Evolutionary conservation across 2,888 invertebrate species (phyloP).

Genomic region (Podotricha telesiphe): DNA sequence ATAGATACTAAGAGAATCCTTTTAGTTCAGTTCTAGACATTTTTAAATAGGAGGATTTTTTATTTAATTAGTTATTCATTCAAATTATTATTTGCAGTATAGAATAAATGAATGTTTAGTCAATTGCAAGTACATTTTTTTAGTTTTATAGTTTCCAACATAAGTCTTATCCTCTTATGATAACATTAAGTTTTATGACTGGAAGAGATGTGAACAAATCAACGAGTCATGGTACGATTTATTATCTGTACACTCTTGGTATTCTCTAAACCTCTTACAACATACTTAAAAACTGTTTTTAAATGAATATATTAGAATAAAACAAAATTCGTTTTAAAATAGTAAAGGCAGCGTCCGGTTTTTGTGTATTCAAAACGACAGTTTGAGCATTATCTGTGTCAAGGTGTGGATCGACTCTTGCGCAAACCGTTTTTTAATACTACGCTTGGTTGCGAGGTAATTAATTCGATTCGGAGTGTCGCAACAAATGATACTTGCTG

Average conservation of each 20-base stretch:
- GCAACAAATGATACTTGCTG: constrained; percentile 73
- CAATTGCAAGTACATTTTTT: no score
- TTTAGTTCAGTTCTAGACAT: no score
- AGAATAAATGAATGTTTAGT: no score
- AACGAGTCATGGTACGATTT: not conserved
- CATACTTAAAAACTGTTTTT: constrained; percentile 14
- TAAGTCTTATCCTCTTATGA: no score
- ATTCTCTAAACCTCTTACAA: not conserved
- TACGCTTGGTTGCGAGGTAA: constrained; percentile 81
- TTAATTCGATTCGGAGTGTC: constrained; percentile 82
- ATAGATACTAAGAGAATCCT: no score
- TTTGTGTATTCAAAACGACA: constrained; percentile 84
- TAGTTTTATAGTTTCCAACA: no score
- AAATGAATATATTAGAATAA: constrained; percentile 35
- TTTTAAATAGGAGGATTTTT: no score
- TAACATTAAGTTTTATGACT: no score
- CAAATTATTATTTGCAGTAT: no score
- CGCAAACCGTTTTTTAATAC: constrained; percentile 82
- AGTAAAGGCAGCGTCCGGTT: constrained; percentile 80
- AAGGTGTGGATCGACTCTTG: constrained; percentile 82
- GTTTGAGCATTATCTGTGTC: constrained; percentile 79
- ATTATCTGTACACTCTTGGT: not conserved
- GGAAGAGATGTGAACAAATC: no score
- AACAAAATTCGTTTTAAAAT: constrained; percentile 55
- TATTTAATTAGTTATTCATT: no score